Base-by-base conservation (phyloP, 35 echinoderm and acorn worm species). In the Apostichopus californicus region DNA sequence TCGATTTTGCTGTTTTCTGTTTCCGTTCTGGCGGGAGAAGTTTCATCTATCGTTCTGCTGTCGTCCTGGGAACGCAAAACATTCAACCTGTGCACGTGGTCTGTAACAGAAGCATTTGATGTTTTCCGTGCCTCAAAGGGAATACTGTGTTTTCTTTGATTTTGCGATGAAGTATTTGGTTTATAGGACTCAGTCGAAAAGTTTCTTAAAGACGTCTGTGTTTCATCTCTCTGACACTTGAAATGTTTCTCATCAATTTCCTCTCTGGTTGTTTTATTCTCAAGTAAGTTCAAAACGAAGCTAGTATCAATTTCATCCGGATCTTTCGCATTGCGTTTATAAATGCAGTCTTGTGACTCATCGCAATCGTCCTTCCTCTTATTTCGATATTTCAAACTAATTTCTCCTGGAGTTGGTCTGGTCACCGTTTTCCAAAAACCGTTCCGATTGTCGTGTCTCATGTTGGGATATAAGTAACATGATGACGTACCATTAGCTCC, bases 391-490 rank as follows among this genome's bases (percentile, higher is more conserved):
- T 83, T 83, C 18, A 83, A 56, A 56, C 80, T 83, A 5, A 83
- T 0, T 56, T 83, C 80, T 55, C 80, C 80, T 55, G 80, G 80
- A 14, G 80, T 83, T 55, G 80, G 80, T 55, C 80, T 83, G 34
- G 80, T 83, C 10, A 56, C 80, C n/a, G 80, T 83, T 83, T 83
- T 83, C 80, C 80, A 83, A 57, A 83, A 83, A 2, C 80, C 80
- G 55, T 46, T 83, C 5, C 80, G 46, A 2, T 0, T 20, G 25
- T 83, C 80, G 18, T 83, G 9, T 12, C 6, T 83, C 8, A 17
- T 54, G 34, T 56, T 55, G 2, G 80, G 80, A 83, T 83, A 34
- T 15, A 53, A 25, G 55, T 55, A 46, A 46, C 34, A 46, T 46
- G 34, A 46, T 6, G 52, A 55, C 11, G 11, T 14, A 5, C 18